Conservation (phyloP, 2,888 invertebrate genomes). For the Ferrisia virgata region DNA sequence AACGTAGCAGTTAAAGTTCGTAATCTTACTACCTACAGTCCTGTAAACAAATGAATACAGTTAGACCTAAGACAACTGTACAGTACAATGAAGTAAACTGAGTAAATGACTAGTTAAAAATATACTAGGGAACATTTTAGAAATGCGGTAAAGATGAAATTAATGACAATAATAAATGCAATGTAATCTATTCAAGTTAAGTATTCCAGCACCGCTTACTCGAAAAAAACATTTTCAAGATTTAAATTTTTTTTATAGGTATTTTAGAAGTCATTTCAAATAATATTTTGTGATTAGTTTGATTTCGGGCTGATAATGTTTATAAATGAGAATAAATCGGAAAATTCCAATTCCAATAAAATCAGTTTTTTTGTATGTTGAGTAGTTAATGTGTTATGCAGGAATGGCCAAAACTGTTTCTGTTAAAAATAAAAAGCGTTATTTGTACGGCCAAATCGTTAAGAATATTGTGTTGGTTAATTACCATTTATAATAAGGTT, state of each 20-base stretch:
- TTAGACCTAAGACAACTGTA: background rate
- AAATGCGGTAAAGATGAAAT: background rate
- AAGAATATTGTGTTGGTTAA: no score
- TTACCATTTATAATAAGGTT: no score
- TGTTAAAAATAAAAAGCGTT: no score
- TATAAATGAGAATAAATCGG: no score
- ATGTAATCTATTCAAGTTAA: background rate
- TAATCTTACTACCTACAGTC: background rate
- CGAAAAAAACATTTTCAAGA: background rate
- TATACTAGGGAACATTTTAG: background rate
- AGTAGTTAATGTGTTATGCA: no score
- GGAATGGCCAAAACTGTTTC: no score
- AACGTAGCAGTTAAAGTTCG: conserved; percentile 14
- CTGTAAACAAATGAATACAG: conserved; percentile 18
- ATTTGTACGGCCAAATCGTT: no score
- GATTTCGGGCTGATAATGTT: no score
- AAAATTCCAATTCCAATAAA: no score
- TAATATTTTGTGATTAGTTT: no score
- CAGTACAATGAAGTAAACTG: background rate
- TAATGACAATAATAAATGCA: no score
- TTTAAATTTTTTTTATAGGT: background rate
- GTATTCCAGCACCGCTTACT: background rate
- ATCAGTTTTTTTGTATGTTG: no score
- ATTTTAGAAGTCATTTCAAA: background rate
- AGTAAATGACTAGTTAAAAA: background rate